phyloP scores from a whole-genome alignment of 37 sponge, comb jelly and placozoan species.

The Ephydatia muelleri region DNA sequence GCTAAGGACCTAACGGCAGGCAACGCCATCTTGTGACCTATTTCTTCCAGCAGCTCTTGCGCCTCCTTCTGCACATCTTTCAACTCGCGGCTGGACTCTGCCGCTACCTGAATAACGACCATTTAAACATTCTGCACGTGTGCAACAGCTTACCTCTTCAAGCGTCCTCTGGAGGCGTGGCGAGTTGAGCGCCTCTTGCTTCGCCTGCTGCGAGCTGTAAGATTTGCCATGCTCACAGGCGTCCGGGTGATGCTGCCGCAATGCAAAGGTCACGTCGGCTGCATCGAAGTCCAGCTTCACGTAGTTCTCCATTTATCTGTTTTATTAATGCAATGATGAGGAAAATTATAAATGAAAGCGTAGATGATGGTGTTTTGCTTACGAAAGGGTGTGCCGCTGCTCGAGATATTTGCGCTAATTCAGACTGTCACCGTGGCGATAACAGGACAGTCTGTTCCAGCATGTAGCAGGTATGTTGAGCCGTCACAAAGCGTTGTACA shows the following conservation, averaged over 20 bases:
- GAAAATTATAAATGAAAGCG: too few species aligned
- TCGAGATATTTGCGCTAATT: not conserved
- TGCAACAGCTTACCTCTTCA: conserved; percentile 26
- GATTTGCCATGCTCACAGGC: conserved; percentile 10
- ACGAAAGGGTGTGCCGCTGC: not conserved
- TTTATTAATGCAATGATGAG: too few species aligned
- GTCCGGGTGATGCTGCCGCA: conserved; percentile 46
- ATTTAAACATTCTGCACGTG: not conserved
- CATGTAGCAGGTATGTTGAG: not conserved
- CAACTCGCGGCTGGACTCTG: conserved; percentile 29
- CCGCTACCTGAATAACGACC: conserved; percentile 28
- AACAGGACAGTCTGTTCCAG: not conserved
- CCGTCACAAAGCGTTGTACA: too few species aligned
- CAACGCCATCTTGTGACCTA: conserved; percentile 76
- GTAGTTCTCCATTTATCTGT: conserved; percentile 10
- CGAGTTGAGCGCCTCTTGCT: conserved; percentile 50
- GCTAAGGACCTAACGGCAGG: conserved; percentile 64
- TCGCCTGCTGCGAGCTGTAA: conserved; percentile 33
- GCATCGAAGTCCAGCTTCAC: conserved; percentile 24
- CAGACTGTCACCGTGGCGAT: not conserved
- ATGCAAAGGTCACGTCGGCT: conserved; percentile 43
- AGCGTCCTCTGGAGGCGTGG: conserved; percentile 52
- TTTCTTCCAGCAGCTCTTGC: conserved; percentile 72
- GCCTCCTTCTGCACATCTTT: conserved; percentile 64
- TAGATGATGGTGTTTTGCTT: too few species aligned